Evolutionary conservation across 2,113 vertebrate species (phyloP).

Genomic region (Prolemur simus): DNA sequence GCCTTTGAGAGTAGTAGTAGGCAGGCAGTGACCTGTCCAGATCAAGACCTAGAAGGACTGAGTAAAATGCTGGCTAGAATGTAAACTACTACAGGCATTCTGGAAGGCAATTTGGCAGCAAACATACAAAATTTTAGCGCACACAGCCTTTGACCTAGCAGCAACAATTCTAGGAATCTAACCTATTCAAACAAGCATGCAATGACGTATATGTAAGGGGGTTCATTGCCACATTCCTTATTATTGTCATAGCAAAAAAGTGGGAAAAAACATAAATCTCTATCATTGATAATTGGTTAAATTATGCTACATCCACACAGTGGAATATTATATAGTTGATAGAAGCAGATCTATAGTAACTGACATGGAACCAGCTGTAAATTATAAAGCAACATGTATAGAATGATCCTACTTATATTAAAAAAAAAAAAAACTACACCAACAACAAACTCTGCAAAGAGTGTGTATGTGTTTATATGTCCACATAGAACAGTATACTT

Average conservation of each 20-base stretch:
- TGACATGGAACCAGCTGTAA: neutral
- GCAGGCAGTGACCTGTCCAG: neutral
- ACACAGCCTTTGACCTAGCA: neutral
- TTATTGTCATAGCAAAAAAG: neutral
- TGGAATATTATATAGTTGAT: constrained; percentile 16
- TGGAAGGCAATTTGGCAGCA: constrained; percentile 48
- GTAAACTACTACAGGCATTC: constrained; percentile 4
- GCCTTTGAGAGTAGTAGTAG: neutral
- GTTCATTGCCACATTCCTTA: neutral
- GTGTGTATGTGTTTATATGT: neutral
- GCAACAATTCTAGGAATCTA: constrained; percentile 16
- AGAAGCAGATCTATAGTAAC: neutral
- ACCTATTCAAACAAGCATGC: neutral
- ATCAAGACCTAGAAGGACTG: neutral
- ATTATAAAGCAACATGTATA: neutral
- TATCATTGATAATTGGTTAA: neutral
- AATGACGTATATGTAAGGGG: neutral
- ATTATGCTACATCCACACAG: neutral
- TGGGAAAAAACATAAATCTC: neutral
- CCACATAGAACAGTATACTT: neutral
- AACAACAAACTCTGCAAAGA: neutral
- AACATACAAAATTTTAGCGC: neutral
- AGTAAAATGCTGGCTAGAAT: constrained; percentile 26
- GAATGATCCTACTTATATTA: neutral
- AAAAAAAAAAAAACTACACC: neutral